Percentiles rank a stretch among this genome's conserved stretches.
Evolutionary conservation across 1,140 invertebrate genomes (phyloP).

Genomic region (Zaprionus gabonicus): DNA sequence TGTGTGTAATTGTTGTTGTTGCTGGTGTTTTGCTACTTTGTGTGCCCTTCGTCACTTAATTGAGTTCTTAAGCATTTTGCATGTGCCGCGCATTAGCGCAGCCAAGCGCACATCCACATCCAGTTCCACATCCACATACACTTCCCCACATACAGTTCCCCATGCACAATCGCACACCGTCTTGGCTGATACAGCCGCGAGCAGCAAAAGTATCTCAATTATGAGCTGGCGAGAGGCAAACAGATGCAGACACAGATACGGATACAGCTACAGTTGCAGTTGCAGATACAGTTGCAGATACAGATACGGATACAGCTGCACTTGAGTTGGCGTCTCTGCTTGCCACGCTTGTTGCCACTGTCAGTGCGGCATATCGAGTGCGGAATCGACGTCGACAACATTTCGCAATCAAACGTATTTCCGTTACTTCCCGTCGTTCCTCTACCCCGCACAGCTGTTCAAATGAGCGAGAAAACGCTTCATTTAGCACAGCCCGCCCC

Average conservation of each 20-base stretch:
- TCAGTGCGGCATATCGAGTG: conserved; percentile 48
- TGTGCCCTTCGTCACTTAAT: conserved; percentile 56
- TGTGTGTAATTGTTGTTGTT: conserved; percentile 5
- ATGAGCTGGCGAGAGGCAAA: conserved; percentile 14
- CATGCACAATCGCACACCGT: neutral
- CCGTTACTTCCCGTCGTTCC: conserved; percentile 16
- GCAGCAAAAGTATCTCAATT: conserved; percentile 42
- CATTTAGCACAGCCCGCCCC: conserved; percentile 25
- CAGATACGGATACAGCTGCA: conserved; percentile 7
- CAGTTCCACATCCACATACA: conserved; percentile 26
- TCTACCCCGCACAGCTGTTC: neutral
- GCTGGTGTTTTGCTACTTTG: conserved; percentile 21
- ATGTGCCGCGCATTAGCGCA: conserved; percentile 47
- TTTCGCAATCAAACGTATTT: conserved; percentile 58
- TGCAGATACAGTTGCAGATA: conserved; percentile 1
- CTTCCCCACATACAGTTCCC: conserved; percentile 27
- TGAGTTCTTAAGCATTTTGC: conserved; percentile 61
- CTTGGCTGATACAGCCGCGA: conserved; percentile 15
- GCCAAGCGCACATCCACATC: conserved; percentile 44
- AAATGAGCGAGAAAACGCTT: conserved; percentile 51
- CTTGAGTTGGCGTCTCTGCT: conserved; percentile 8
- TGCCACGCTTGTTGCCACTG: conserved; percentile 31
- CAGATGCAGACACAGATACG: neutral
- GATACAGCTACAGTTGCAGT: conserved; percentile 1
- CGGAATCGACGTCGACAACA: conserved; percentile 1